Percentiles rank a stretch among this genome's conserved stretches.
Conservation (phyloP, 2,113 vertebrate species). For the Microcebus lehilahytsara region DNA sequence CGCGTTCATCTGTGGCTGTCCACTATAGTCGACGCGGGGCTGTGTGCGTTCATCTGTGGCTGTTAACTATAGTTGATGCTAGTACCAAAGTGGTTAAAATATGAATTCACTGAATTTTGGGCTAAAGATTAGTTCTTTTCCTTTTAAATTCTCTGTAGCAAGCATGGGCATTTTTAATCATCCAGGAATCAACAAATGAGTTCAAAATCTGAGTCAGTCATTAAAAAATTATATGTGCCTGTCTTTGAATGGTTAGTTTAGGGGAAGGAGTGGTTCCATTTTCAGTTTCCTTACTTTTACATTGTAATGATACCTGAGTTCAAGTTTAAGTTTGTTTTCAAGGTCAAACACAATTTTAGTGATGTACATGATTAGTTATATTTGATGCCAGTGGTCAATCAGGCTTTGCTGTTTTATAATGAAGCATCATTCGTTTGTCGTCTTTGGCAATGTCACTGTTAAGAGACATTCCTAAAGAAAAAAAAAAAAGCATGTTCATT, state of each 20-base stretch:
- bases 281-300: not conserved
- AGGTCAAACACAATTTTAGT: not conserved
- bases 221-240: not conserved
- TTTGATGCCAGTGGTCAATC: not conserved
- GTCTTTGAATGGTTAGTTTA: not conserved
- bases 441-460: not conserved
- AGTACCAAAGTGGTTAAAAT: not conserved
- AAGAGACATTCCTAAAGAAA: not conserved
- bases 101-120: not conserved
- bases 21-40: too few relatives aligned
- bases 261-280: not conserved
- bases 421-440: not conserved
- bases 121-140: conserved; percentile 25
- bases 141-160: not conserved
- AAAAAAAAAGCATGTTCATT: not conserved
- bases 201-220: not conserved
- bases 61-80: too few relatives aligned
- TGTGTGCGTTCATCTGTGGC: too few relatives aligned
- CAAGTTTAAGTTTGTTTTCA: not conserved
- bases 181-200: not conserved
- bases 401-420: not conserved
- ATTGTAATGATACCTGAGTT: not conserved
- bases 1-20: too few relatives aligned
- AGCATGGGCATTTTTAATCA: not conserved
- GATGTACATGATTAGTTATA: not conserved